A percentile compares a stretch with the other conserved stretches of the same genome.
These are phyloP conservation scores for Onthophagus sagittarius DNA, from an alignment of 2,888 invertebrate species.

Conservation along the genomic window DNA sequence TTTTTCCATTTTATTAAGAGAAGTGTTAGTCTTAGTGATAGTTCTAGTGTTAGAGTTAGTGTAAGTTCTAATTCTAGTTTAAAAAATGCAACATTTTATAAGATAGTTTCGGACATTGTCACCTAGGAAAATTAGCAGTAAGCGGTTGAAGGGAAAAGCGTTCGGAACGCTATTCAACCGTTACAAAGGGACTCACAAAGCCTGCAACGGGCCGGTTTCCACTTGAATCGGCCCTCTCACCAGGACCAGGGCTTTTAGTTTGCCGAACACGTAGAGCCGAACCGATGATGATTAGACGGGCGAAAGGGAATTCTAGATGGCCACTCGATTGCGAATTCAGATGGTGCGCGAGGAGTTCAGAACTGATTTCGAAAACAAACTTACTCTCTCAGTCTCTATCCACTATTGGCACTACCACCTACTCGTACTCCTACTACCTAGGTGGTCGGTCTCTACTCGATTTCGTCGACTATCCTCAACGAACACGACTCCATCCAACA, in stretches of 20 bases:
- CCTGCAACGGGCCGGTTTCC: neutral
- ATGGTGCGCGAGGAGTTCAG: conserved; percentile 32
- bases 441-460: too few species aligned
- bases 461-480: too few species aligned
- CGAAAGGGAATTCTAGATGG: conserved; percentile 36
- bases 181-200: neutral
- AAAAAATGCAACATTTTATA: too few species aligned
- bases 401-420: too few species aligned
- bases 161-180: neutral
- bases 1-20: too few species aligned
- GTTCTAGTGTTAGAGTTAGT: too few species aligned
- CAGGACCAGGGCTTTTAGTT: neutral
- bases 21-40: too few species aligned
- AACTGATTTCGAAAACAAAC: conserved; percentile 43
- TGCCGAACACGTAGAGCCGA: conserved; percentile 31
- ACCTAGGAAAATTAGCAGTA: conserved; percentile 18
- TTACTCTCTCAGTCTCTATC: conserved; percentile 1
- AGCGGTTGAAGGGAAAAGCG: neutral
- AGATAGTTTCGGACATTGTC: neutral
- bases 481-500: too few species aligned
- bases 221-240: neutral
- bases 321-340: conserved; percentile 37
- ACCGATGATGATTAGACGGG: conserved; percentile 38
- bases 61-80: too few species aligned
- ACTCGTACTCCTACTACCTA: too few species aligned